Base-by-base conservation (phyloP, 2,113 vertebrate species). In the Aphelocoma coerulescens region DNA sequence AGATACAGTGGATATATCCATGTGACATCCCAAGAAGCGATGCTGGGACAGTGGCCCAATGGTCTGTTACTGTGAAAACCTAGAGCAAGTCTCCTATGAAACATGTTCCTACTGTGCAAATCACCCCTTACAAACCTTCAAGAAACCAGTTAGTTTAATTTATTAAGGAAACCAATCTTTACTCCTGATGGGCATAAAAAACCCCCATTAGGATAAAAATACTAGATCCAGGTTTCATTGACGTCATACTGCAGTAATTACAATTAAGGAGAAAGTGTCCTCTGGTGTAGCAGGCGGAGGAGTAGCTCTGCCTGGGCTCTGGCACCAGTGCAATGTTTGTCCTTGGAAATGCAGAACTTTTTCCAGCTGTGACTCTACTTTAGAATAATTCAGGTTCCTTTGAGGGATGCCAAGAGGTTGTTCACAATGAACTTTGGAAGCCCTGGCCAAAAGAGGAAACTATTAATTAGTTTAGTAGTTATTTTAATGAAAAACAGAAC, bases 71-170 rank as follows among this genome's bases (percentile, higher is more conserved):
- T 35, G 16, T 32, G 51, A 81, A 91, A 86, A 93, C 4, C 27
- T 32, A 39, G 41, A 55, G 44, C 16, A 71, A 63, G 33, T 26
- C 15, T 76, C 63, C 58, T 16, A 44, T 27, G 30, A 85, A 79
- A 79, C 2, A 0, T 6, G 54, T 4, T 49, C 16, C 44, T 57
- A 27, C 3, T 4, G 1, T 27, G 18, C 8, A 33, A 12, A 13
- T 39, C 24, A 23, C 19, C 8, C 13, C 17, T 82, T 54, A 52
- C 3, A 89, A 65, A 71, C 10, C 7, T 54, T 54, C 35, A 66
- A 91, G 65, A 77, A 92, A 83, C 1, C 30, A 80, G 23, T 39
- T n/a, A 8, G 5, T 33, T 78, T 66, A 21, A 32, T 43, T 73
- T 65, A 35, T 44, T 69, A 63, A 67, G 21, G 75, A 89, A 74